phyloP scores from a whole-genome alignment of 1,140 invertebrate species.

The Probaryconus sp. region DNA sequence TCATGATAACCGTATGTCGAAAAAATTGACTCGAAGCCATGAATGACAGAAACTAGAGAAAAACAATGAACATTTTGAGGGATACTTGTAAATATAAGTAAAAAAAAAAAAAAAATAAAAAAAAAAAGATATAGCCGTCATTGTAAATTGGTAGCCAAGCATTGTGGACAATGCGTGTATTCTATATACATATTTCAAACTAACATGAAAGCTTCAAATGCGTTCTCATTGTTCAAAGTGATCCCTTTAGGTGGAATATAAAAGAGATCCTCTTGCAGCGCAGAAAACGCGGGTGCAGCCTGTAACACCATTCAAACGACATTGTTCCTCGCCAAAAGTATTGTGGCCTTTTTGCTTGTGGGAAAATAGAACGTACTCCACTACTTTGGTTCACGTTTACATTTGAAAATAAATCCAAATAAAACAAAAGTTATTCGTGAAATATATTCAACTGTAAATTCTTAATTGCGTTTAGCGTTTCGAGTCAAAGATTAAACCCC shows the following conservation, averaged over 20 bases:
- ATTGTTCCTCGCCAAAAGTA: constrained; percentile 22
- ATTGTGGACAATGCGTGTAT: no score
- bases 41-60: no score
- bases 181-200: constrained; percentile 47
- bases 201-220: constrained; percentile 44
- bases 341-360: constrained; percentile 3
- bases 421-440: no score
- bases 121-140: constrained; percentile 13
- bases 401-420: no score
- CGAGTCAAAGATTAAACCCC: no score
- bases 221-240: constrained; percentile 31
- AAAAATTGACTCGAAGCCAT: constrained; percentile 13
- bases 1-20: background rate
- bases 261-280: constrained; percentile 25
- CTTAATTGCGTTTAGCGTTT: no score
- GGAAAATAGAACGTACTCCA: no score
- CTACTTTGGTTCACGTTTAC: no score
- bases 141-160: constrained; percentile 16
- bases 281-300: constrained; percentile 21
- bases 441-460: no score
- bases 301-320: constrained; percentile 2
- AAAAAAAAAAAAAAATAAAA: no score
- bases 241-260: constrained; percentile 31
- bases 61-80: constrained; percentile 28
- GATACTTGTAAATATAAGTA: constrained; percentile 26